phyloP scores from a whole-genome alignment of 2,797 vertebrate genomes.

The Dicrostonyx torquatus region DNA sequence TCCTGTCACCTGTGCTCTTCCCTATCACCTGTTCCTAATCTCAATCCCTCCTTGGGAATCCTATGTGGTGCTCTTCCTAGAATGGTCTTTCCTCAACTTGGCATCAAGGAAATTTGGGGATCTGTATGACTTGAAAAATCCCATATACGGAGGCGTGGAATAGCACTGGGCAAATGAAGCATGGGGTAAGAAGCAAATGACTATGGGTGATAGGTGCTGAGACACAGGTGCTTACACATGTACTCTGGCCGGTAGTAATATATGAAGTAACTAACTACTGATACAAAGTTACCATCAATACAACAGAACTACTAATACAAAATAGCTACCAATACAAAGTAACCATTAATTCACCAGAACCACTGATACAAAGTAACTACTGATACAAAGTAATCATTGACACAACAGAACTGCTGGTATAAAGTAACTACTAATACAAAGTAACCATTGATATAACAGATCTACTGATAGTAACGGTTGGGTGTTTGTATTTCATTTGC shows the following conservation, averaged over 20 bases:
- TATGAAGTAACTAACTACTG: background rate
- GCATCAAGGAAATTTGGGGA: background rate
- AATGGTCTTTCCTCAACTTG: background rate
- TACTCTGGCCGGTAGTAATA: background rate
- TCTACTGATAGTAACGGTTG: background rate
- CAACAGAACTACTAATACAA: too few species aligned
- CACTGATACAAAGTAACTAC: background rate
- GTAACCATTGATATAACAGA: background rate
- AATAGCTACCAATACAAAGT: too few species aligned
- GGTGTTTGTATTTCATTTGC: background rate
- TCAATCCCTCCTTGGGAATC: background rate
- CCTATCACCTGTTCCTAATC: background rate
- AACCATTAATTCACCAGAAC: too few species aligned
- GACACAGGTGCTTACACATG: background rate
- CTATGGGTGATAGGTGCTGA: background rate
- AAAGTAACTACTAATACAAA: background rate
- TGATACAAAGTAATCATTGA: background rate
- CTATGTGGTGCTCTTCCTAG: rapidly evolving
- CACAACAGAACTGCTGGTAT: too few species aligned
- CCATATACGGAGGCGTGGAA: background rate
- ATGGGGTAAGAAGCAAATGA: background rate
- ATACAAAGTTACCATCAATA: too few species aligned
- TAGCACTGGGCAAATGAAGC: background rate
- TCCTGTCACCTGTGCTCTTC: background rate
- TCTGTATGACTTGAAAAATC: background rate